Evolutionary conservation across 2,888 invertebrate genomes (phyloP).

Genomic region (Tortrix viridana): DNA sequence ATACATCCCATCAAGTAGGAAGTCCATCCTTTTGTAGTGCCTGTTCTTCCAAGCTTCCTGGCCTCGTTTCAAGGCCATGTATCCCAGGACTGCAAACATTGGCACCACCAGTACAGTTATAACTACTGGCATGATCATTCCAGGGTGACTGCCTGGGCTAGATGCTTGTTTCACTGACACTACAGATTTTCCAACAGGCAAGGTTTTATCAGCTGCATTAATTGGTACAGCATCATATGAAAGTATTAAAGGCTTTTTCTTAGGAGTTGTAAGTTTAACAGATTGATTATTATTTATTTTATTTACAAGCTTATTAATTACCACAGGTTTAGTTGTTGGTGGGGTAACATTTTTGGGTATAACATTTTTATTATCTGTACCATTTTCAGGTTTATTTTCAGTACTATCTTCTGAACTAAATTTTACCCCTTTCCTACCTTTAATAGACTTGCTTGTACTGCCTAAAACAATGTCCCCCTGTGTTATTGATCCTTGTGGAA

Average conservation of each 20-base stretch:
- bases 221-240: conserved; percentile 60
- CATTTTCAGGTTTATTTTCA: conserved; percentile 28
- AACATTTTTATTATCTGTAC: conserved; percentile 2
- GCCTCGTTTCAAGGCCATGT: conserved; percentile 87
- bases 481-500: conserved; percentile 4
- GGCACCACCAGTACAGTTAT: conserved; percentile 90
- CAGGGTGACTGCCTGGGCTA: conserved; percentile 74
- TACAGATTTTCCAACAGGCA: neutral
- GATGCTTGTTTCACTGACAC: conserved; percentile 42
- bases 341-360: neutral
- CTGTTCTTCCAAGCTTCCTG: conserved; percentile 93
- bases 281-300: conserved; percentile 14
- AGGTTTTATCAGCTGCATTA: conserved; percentile 42
- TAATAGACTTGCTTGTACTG: conserved; percentile 37
- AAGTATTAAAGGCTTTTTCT: conserved; percentile 62
- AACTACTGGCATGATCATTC: conserved; percentile 90
- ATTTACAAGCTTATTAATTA: conserved; percentile 31
- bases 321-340: conserved; percentile 33
- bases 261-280: conserved; percentile 41
- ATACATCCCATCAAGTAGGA: conserved; percentile 95
- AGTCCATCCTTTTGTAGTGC: conserved; percentile 95
- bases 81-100: conserved; percentile 87
- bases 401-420: conserved; percentile 15
- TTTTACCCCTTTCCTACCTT: conserved; percentile 54
- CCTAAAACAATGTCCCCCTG: neutral